Percentiles rank a stretch among this genome's conserved stretches.
These are phyloP conservation scores for Todus mexicanus DNA, from an alignment of 2,797 vertebrate species.

Conservation along the genomic window DNA sequence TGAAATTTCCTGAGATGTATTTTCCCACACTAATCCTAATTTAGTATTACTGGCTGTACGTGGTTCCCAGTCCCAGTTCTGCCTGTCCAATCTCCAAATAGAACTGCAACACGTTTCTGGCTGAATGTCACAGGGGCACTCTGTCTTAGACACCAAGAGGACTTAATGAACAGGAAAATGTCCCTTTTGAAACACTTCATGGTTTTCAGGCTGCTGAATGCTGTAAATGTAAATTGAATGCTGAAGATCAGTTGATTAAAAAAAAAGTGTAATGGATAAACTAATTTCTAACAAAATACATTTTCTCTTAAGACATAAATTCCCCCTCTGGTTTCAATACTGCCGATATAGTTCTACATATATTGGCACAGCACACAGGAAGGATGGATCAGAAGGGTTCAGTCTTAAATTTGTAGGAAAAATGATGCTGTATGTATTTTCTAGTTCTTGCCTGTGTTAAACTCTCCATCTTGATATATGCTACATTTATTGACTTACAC, in stretches of 20 bases:
- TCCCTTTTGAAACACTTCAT: slow-evolving; percentile 4
- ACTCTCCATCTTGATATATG: background rate
- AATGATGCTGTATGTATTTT: background rate
- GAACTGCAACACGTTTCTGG: background rate
- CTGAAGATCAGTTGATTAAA: background rate
- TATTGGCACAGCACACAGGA: background rate
- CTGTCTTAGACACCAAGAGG: background rate
- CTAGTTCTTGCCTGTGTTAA: background rate
- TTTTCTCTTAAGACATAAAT: background rate
- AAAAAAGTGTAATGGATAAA: background rate
- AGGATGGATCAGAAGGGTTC: background rate
- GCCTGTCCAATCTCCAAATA: background rate
- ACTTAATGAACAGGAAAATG: slow-evolving; percentile 50
- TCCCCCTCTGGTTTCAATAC: background rate
- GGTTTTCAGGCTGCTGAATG: background rate
- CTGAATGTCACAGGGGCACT: background rate
- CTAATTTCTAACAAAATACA: background rate
- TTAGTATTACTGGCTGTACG: background rate
- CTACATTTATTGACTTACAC: slow-evolving; percentile 6
- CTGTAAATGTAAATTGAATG: slow-evolving; percentile 5
- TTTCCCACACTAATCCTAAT: background rate
- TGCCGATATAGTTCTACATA: background rate
- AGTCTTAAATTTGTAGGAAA: background rate
- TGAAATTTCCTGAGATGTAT: background rate
- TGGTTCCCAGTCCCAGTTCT: background rate